These are phyloP conservation scores for Sturnus vulgaris DNA, from an alignment of 2,113 vertebrate genomes.

Conservation along the genomic window DNA sequence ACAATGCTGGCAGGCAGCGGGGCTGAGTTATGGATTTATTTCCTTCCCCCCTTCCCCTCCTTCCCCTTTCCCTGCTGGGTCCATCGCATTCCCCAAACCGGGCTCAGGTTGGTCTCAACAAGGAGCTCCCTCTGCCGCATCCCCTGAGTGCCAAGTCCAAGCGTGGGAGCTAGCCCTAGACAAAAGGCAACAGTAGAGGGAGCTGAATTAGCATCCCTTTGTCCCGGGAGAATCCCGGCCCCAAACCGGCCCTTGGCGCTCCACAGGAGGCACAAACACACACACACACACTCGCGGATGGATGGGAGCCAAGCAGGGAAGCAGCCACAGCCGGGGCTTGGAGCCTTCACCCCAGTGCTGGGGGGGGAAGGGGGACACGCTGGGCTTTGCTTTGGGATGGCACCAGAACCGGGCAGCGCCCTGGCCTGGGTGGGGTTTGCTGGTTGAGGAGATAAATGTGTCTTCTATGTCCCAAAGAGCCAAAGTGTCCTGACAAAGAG, in stretches of 20 bases:
- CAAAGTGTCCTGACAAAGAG: neutral
- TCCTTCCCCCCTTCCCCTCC: neutral
- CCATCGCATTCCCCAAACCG: neutral
- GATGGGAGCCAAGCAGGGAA: neutral
- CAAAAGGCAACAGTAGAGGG: conserved; percentile 68
- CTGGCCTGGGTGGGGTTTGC: neutral
- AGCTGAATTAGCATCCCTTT: conserved; percentile 73
- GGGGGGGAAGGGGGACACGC: neutral
- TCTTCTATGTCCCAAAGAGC: fast-evolving
- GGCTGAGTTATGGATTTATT: conserved; percentile 12
- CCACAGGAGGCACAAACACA: conserved; percentile 24
- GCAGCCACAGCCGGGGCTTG: neutral
- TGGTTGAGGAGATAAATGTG: fast-evolving
- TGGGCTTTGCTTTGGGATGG: neutral
- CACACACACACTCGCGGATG: neutral
- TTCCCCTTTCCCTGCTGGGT: conserved; percentile 22
- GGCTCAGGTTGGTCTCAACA: conserved; percentile 40
- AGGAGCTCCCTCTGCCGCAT: conserved; percentile 62
- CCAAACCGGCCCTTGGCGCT: neutral
- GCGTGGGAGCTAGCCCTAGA: conserved; percentile 64
- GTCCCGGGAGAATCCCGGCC: conserved; percentile 53
- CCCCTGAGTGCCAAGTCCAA: conserved; percentile 52
- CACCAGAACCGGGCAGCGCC: fast-evolving
- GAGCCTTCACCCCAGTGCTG: neutral
- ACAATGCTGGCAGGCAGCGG: neutral